Percentiles rank a stretch among this genome's conserved stretches.
These are phyloP conservation scores for Drosophila teissieri DNA, from an alignment of 1,140 invertebrate genomes.

Conservation along the genomic window DNA sequence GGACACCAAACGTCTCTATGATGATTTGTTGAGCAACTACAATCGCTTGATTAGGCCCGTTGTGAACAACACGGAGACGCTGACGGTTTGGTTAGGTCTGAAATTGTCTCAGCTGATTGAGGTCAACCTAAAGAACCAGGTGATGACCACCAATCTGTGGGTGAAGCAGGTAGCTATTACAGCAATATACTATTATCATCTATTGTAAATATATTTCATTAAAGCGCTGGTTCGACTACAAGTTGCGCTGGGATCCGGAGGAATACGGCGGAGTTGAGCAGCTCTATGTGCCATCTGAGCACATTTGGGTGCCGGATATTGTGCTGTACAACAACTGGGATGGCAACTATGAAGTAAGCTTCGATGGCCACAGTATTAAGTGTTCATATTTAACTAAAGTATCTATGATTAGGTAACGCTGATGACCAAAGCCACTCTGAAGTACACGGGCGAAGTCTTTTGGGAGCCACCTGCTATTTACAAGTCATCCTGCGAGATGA, in stretches of 20 bases:
- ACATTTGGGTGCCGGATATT: slow-evolving; percentile 96
- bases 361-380: background rate
- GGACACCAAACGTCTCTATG: slow-evolving; percentile 95
- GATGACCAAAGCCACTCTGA: slow-evolving; percentile 97
- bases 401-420: slow-evolving; percentile 89
- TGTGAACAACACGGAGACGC: slow-evolving; percentile 95
- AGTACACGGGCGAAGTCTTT: slow-evolving; percentile 94
- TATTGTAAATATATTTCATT: slow-evolving; percentile 18
- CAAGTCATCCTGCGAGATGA: slow-evolving; percentile 98
- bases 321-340: slow-evolving; percentile 96
- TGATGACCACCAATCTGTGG: slow-evolving; percentile 98
- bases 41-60: slow-evolving; percentile 98
- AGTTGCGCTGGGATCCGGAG: slow-evolving; percentile 95
- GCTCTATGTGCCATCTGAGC: slow-evolving; percentile 96
- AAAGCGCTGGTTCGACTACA: slow-evolving; percentile 98
- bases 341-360: slow-evolving; percentile 94
- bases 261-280: slow-evolving; percentile 97
- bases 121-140: slow-evolving; percentile 97
- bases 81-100: slow-evolving; percentile 95
- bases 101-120: slow-evolving; percentile 98
- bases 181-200: no score
- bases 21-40: slow-evolving; percentile 97
- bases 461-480: slow-evolving; percentile 99
- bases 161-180: slow-evolving; percentile 91
- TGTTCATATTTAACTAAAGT: no score